These are phyloP conservation scores for Pagrus major DNA, from an alignment of 2,113 vertebrate genomes.

Conservation along the genomic window DNA sequence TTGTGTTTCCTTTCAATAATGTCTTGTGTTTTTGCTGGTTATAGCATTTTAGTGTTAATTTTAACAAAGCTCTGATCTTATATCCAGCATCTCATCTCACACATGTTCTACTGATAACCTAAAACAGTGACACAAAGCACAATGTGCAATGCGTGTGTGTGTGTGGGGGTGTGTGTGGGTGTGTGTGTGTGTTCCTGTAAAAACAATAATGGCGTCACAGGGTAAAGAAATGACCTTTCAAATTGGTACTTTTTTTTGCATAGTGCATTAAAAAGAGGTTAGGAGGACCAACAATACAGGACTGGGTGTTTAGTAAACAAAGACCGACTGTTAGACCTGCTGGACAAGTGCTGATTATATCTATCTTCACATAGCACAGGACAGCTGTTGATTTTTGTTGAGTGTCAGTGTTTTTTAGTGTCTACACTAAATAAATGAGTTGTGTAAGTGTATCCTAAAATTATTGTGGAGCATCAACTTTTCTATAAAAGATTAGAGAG, in stretches of 20 bases:
- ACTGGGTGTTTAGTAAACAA: constrained; percentile 71
- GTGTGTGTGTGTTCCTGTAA: constrained; percentile 45
- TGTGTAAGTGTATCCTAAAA: neutral
- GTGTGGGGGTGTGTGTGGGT: constrained; percentile 14
- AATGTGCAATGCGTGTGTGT: constrained; percentile 9
- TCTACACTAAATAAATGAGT: neutral
- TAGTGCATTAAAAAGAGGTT: constrained; percentile 34
- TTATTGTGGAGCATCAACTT: neutral
- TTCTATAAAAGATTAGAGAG: neutral
- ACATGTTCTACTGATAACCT: neutral
- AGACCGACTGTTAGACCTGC: constrained; percentile 61
- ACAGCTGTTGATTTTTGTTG: constrained; percentile 10
- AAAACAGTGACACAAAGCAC: constrained; percentile 25
- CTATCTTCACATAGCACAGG: constrained; percentile 17
- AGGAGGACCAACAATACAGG: constrained; percentile 46
- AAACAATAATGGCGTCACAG: constrained; percentile 47
- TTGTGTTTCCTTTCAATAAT: neutral
- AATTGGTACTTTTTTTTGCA: constrained; percentile 29
- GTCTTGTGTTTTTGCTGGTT: neutral
- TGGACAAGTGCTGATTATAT: constrained; percentile 58
- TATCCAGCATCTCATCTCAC: constrained; percentile 10
- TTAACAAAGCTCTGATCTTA: neutral
- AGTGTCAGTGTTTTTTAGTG: constrained; percentile 1
- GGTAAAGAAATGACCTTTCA: constrained; percentile 50
- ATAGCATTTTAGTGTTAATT: neutral